Evolutionary conservation across 23 tunicate genomes (phyloP), one percentile per base, ranked within the genome.

Genomic region (Phallusia fumigata): DNA sequence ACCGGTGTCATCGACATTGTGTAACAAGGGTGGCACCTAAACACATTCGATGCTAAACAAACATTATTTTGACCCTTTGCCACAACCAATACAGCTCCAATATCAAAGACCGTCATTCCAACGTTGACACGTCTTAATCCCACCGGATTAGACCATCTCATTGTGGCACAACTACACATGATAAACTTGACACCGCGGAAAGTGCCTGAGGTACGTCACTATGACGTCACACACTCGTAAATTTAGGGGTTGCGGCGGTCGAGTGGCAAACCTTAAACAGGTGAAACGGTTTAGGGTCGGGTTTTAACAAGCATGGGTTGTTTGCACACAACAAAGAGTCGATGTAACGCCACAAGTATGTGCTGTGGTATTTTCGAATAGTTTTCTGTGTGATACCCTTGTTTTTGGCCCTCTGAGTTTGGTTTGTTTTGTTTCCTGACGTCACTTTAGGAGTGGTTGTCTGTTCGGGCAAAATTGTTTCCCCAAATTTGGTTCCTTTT

Each of bases 231-330:
- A 58, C 2, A 58, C 28, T 5, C 69, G 26, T 58, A 6, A 6
- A 6, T 58, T 16, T 21, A 11, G 28, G 69, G 69, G 69, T 16
- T 6, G 1, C 26, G 11, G 8, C 13, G 69, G 69, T 21, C 13
- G 69, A 58, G 26, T 6, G 69, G 28, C 69, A 58, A 58, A 13
- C 69, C 69, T 58, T 40, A 58, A 58, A 8, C 69, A 58, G 69
- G 69, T 58, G 69, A 58, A 58, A 58, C 15, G 69, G 69, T 58
- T 58, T 58, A 58, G 28, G 69, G 69, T 21, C 47, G 13, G 69
- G 28, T 24, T n/a, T 21, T 21, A 24, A 58, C 69, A 58, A 58
- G 13, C 69, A 6, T 6, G 69, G 47, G 3, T 58, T 58, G 69
- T 58, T 58, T 58, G 15, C 26, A 58, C 69, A 58, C 69, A 58